These are phyloP conservation scores for Sceloporus undulatus DNA, from an alignment of 2,113 vertebrate species.

Conservation along the genomic window DNA sequence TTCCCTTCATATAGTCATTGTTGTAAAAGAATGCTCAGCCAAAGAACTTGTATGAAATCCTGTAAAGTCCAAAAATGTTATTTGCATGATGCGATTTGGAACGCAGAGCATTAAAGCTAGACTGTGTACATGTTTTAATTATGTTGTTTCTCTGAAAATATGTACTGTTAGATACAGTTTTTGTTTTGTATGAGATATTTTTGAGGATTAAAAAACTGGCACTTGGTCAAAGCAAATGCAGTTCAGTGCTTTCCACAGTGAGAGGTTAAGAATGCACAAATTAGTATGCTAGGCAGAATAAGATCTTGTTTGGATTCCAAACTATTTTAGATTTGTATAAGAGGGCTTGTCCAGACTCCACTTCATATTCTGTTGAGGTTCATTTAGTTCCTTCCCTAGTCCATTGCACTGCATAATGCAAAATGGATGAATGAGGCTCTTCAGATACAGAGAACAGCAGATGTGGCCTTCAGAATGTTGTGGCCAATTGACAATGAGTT, in stretches of 20 bases:
- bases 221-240: neutral
- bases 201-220: neutral
- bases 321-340: neutral
- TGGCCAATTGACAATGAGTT: neutral
- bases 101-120: neutral
- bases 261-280: rapidly evolving
- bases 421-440: constrained; percentile 13
- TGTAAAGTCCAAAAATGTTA: neutral
- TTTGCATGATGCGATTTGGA: constrained; percentile 4
- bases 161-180: neutral
- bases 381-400: neutral
- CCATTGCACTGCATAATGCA: constrained; percentile 1
- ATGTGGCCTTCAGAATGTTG: neutral
- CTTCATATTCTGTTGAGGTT: neutral
- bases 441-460: rapidly evolving
- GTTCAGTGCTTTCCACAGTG: neutral
- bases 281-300: neutral
- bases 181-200: neutral
- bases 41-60: neutral
- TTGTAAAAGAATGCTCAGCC: neutral
- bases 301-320: neutral
- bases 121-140: neutral
- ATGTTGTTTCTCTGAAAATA: neutral
- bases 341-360: neutral
- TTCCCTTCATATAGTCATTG: neutral